A percentile compares a stretch with the other conserved stretches of the same genome.
phyloP scores from a whole-genome alignment of 2,888 invertebrate species.

The Hydraecia micacea region DNA sequence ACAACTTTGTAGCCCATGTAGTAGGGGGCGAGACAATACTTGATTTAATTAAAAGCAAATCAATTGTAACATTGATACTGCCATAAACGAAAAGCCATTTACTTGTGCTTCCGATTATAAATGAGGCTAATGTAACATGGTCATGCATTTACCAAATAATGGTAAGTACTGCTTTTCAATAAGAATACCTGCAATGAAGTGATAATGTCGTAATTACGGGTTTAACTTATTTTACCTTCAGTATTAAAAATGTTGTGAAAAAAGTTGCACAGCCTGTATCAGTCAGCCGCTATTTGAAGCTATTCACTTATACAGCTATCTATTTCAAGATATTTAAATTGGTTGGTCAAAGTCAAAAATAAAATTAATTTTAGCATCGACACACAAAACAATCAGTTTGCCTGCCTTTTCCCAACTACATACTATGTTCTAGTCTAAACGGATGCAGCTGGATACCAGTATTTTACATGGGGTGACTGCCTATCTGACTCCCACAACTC shows the following conservation, averaged over 20 bases:
- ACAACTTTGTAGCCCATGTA: no score
- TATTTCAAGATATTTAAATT: neutral
- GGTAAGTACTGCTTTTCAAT: neutral
- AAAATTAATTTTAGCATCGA: neutral
- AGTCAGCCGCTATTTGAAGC: neutral
- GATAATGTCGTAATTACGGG: slow-evolving; percentile 19
- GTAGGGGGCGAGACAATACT: neutral
- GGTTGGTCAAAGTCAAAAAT: no score
- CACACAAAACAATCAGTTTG: neutral
- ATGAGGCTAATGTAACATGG: slow-evolving; percentile 27
- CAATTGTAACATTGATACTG: slow-evolving; percentile 4
- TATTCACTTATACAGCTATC: neutral
- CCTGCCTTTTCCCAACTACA: neutral
- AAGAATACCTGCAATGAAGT: neutral
- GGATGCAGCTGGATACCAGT: neutral
- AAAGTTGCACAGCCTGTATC: neutral
- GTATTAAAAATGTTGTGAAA: neutral
- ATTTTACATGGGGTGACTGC: neutral
- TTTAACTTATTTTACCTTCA: neutral
- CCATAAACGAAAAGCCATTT: slow-evolving; percentile 4
- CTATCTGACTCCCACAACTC: neutral
- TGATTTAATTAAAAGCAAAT: neutral
- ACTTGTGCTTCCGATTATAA: neutral
- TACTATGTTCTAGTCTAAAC: neutral
- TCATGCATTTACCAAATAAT: neutral